These are phyloP conservation scores for Drosophila rellima DNA, from an alignment of 2,888 invertebrate genomes.

Conservation along the genomic window DNA sequence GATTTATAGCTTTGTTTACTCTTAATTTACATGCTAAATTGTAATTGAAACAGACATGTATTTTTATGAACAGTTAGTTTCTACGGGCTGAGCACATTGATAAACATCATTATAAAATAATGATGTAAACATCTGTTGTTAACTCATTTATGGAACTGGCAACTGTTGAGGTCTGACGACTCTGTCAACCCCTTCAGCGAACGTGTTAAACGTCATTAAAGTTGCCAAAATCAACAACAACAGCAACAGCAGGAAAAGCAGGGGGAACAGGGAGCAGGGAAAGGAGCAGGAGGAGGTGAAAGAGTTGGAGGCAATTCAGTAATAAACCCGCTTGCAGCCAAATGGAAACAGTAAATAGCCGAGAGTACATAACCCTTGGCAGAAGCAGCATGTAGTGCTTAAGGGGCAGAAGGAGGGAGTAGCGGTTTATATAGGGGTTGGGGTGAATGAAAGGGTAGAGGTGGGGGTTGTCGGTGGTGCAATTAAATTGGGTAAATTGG, in stretches of 20 bases:
- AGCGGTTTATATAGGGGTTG: slow-evolving; percentile 4
- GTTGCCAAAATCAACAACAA: slow-evolving; percentile 77
- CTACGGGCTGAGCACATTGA: slow-evolving; percentile 33
- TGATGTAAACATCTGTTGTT: slow-evolving; percentile 75
- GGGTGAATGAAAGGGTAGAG: not conserved
- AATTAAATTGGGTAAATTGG: slow-evolving; percentile 66
- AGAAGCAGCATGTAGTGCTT: not conserved
- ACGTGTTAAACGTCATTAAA: slow-evolving; percentile 81
- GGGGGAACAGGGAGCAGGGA: not conserved
- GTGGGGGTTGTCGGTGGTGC: slow-evolving; percentile 23
- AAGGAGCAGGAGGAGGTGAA: not conserved
- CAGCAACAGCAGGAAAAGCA: slow-evolving; percentile 14
- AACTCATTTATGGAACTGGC: slow-evolving; percentile 48
- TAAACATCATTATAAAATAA: slow-evolving; percentile 51
- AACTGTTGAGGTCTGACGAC: slow-evolving; percentile 20
- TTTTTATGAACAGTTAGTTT: slow-evolving; percentile 13
- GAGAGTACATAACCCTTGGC: slow-evolving; percentile 10
- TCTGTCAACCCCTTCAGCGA: slow-evolving; percentile 39
- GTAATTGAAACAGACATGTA: slow-evolving; percentile 6
- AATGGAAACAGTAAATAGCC: slow-evolving; percentile 66
- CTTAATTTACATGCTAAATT: slow-evolving; percentile 14
- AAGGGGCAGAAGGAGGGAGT: not conserved
- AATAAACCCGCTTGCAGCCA: slow-evolving; percentile 69
- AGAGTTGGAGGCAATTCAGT: slow-evolving; percentile 7
- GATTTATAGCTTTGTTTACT: slow-evolving; percentile 7